These are phyloP conservation scores for Sesia apiformis DNA, from an alignment of 2,888 invertebrate genomes.

Conservation along the genomic window DNA sequence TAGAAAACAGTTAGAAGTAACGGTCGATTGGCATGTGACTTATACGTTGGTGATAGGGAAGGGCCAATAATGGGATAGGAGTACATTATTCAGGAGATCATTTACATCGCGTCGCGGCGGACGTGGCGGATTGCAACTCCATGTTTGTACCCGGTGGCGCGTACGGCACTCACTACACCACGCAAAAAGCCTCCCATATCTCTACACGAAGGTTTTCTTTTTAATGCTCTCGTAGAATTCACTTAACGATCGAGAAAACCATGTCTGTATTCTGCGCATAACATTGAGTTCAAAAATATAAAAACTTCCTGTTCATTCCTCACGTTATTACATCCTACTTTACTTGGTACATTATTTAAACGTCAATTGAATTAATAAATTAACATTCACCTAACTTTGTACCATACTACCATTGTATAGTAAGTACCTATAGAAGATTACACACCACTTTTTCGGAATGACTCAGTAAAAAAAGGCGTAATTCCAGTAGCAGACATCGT, in stretches of 20 bases:
- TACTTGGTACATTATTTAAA: too few relatives aligned
- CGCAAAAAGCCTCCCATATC: constrained; percentile 60
- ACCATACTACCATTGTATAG: too few relatives aligned
- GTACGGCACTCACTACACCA: constrained; percentile 41
- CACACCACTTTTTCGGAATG: too few relatives aligned
- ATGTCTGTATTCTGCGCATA: constrained; percentile 18
- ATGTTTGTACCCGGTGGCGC: constrained; percentile 50
- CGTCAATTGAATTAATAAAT: too few relatives aligned
- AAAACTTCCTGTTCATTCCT: too few relatives aligned
- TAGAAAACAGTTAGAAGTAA: constrained; percentile 28
- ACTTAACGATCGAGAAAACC: constrained; percentile 46
- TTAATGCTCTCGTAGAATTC: constrained; percentile 43
- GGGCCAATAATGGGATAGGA: constrained; percentile 55
- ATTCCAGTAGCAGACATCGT: constrained; percentile 28
- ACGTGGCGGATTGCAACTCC: constrained; percentile 58
- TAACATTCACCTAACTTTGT: too few relatives aligned
- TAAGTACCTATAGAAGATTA: too few relatives aligned
- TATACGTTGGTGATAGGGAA: constrained; percentile 53
- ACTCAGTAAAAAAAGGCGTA: not conserved
- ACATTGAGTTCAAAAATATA: too few relatives aligned
- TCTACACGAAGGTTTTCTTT: constrained; percentile 49
- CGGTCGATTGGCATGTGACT: constrained; percentile 60
- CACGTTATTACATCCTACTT: too few relatives aligned
- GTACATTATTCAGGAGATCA: constrained; percentile 69
- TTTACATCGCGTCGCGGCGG: constrained; percentile 54